Evolutionary conservation across 2,797 vertebrate genomes (phyloP).

Genomic region (Anguilla anguilla): DNA sequence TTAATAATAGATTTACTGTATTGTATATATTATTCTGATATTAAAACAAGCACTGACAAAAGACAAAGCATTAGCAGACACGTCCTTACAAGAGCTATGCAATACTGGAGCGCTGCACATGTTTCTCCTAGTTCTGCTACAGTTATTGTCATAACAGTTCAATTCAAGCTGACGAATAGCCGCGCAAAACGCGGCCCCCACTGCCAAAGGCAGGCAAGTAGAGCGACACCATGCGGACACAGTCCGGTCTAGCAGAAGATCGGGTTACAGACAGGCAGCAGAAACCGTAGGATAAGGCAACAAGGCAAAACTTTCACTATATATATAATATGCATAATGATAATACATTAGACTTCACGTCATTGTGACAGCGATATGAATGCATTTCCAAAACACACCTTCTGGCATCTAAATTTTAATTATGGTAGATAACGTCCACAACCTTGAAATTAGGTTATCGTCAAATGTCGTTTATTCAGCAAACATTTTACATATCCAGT

Average conservation of each 20-base stretch:
- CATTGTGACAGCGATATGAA: neutral
- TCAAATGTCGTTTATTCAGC: neutral
- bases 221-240: conserved; percentile 63
- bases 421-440: neutral
- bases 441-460: neutral
- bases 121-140: conserved; percentile 17
- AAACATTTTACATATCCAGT: neutral
- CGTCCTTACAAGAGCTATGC: neutral
- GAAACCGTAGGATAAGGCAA: neutral
- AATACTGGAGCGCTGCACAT: conserved; percentile 7
- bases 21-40: neutral
- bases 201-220: conserved; percentile 35
- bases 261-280: conserved; percentile 1
- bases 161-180: conserved; percentile 18
- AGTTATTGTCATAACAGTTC: conserved; percentile 17
- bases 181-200: neutral
- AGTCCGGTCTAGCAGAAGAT: conserved; percentile 14
- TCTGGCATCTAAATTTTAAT: neutral
- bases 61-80: neutral
- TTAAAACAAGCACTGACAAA: neutral
- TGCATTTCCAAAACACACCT: neutral
- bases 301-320: neutral
- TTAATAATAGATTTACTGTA: neutral
- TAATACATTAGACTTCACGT: neutral
- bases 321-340: neutral